Evolutionary conservation across 2,797 vertebrate species (phyloP), one percentile per base, ranked within the genome.

Genomic region (Hylomyscus alleni): DNA sequence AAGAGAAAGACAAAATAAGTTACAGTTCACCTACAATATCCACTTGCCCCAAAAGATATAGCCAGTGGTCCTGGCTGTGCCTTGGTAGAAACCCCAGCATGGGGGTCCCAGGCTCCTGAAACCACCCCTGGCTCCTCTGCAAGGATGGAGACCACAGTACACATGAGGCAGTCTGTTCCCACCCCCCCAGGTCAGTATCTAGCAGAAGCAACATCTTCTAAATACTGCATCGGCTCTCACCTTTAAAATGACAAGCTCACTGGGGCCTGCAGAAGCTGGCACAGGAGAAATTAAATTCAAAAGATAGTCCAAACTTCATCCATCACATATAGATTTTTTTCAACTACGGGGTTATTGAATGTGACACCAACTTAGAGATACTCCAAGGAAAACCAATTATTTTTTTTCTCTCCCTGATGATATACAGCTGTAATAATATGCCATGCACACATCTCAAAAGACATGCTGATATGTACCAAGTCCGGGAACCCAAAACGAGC

Each of bases 321-420:
- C 96, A 96, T 98, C 97, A 98, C 80, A 67, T 95, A 97, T 96
- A 90, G 97, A 98, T 98, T 97, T 98, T 97, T 98, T 97, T 96
- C 97, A 98, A 93, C 97, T 97, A 97, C 95, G 72, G 87, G 31
- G 92, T 94, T 98, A 98, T 97, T 98, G 97, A 97, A 96, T 96
- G 97, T 97, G 97, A 95, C 94, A 97, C 96, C 96, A 96, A 95
- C 96, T 97, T 97, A 97, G 97, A 97, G 97, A 94, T 94, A 91
- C 97, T 97, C 95, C 24, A 81, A 94, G 96, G 97, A 95, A 98
- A 98, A 95, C 92, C 97, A 95, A 97, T 98, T 95, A 67, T 96
- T 96, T 96, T 97, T 95, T 56, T 22, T 97, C 58, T 96, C 95
- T 92, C 95, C 90, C 94, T 96, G 96, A 96, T 97, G 97, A 98